Evolutionary conservation across 2,113 vertebrate species (phyloP).

Genomic region (Sebastes schlegelii): DNA sequence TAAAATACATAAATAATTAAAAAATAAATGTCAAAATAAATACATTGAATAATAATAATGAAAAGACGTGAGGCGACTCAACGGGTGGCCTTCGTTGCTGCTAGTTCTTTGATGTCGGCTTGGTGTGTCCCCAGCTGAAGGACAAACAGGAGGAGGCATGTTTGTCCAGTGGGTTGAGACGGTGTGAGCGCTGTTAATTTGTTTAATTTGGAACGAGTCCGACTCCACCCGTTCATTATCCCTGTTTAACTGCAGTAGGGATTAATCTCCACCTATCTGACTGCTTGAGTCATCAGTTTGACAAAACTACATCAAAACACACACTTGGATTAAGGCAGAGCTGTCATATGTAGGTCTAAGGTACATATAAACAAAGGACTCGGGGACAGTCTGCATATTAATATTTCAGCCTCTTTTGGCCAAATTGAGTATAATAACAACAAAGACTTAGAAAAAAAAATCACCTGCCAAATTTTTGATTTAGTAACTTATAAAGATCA

Average conservation of each 20-base stretch:
- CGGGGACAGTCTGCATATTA: too few relatives aligned
- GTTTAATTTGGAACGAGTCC: neutral
- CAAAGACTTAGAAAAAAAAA: too few relatives aligned
- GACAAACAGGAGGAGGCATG: neutral
- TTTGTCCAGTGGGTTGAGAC: neutral
- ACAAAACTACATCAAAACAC: neutral
- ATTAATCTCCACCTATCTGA: slow-evolving; percentile 42
- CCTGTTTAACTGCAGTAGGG: slow-evolving; percentile 16
- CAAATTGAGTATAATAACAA: neutral
- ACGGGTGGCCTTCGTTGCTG: too few relatives aligned
- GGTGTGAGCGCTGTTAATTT: neutral
- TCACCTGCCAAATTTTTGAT: neutral
- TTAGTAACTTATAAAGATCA: neutral
- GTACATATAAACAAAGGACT: neutral
- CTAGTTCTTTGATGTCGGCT: too few relatives aligned
- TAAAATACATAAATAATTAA: too few relatives aligned
- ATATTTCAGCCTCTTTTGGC: neutral
- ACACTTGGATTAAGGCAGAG: slow-evolving; percentile 31
- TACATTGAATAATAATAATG: too few relatives aligned
- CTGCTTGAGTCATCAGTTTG: neutral
- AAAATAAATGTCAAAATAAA: too few relatives aligned
- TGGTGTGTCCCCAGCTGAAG: neutral
- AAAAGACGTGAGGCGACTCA: too few relatives aligned
- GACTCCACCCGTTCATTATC: slow-evolving; percentile 36
- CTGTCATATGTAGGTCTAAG: neutral